phyloP scores from a whole-genome alignment of 2,888 invertebrate species.

The Idaea straminata region DNA sequence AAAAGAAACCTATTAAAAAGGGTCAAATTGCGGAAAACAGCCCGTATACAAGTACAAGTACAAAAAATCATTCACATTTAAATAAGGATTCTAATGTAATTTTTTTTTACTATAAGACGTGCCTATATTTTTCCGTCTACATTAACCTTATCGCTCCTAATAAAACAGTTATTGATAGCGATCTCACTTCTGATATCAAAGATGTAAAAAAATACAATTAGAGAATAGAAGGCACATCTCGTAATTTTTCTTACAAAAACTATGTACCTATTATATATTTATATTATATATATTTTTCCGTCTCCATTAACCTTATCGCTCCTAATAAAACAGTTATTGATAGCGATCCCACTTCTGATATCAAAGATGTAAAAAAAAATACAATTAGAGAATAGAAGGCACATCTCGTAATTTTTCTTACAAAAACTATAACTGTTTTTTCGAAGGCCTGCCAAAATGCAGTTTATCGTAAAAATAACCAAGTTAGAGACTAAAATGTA shows the following conservation, averaged over 20 bases:
- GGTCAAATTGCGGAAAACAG: too few species aligned
- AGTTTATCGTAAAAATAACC: too few species aligned
- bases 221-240: not conserved
- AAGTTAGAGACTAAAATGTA: too few species aligned
- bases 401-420: not conserved
- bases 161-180: not conserved
- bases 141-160: not conserved
- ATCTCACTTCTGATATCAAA: not conserved
- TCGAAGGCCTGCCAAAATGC: too few species aligned
- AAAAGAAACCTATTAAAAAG: too few species aligned
- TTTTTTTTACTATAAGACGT: too few species aligned
- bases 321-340: not conserved
- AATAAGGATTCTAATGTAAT: too few species aligned
- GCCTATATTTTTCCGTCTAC: not conserved
- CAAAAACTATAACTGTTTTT: too few species aligned
- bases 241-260: not conserved
- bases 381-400: not conserved
- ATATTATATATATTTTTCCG: too few species aligned
- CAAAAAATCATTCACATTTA: too few species aligned
- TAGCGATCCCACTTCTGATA: constrained; percentile 1
- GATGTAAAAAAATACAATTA: not conserved
- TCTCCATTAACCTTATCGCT: not conserved
- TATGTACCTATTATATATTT: too few species aligned
- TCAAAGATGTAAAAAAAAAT: not conserved
- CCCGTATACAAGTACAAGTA: too few species aligned